Percentiles rank a stretch among this genome's conserved stretches.
Conservation (phyloP, 1,140 invertebrate genomes). For the Drosophila saltans region DNA sequence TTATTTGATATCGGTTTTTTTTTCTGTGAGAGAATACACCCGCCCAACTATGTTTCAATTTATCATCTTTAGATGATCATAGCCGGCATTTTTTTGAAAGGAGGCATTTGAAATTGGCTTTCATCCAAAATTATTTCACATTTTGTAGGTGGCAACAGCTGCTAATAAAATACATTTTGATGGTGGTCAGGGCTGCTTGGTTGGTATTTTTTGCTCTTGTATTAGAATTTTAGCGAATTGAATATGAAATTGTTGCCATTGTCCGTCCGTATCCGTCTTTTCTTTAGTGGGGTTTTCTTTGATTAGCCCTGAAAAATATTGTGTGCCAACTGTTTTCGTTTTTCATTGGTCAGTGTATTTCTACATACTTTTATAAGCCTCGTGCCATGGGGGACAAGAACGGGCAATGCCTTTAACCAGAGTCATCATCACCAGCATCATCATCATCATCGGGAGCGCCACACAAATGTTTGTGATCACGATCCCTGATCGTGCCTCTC, state of each 20-base stretch:
- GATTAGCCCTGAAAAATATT: conserved; percentile 44
- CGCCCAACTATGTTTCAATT: neutral
- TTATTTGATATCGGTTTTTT: neutral
- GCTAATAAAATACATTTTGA: conserved; percentile 66
- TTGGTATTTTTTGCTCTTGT: neutral
- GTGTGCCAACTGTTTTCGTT: conserved; percentile 18
- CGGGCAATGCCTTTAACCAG: conserved; percentile 36
- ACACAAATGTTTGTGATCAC: conserved; percentile 40
- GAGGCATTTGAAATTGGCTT: conserved; percentile 47
- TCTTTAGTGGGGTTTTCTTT: neutral
- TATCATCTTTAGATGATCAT: conserved; percentile 6
- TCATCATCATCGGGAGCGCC: conserved; percentile 14
- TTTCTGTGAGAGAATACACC: too few relatives aligned
- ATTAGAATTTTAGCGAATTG: conserved; percentile 2
- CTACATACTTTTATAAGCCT: conserved; percentile 15
- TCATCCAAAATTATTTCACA: conserved; percentile 34
- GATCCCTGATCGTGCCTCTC: conserved; percentile 44
- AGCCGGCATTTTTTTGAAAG: conserved; percentile 42
- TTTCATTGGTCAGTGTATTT: conserved; percentile 9
- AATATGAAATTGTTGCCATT: conserved; percentile 36
- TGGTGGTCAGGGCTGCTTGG: conserved; percentile 54
- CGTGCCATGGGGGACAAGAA: conserved; percentile 13
- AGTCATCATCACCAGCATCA: conserved; percentile 13
- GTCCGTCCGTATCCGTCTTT: conserved; percentile 15
- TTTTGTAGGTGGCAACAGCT: conserved; percentile 53